Evolutionary conservation across 1,140 invertebrate species (phyloP), one percentile per base, ranked within the genome.

Genomic region (Pollicipes pollicipes): DNA sequence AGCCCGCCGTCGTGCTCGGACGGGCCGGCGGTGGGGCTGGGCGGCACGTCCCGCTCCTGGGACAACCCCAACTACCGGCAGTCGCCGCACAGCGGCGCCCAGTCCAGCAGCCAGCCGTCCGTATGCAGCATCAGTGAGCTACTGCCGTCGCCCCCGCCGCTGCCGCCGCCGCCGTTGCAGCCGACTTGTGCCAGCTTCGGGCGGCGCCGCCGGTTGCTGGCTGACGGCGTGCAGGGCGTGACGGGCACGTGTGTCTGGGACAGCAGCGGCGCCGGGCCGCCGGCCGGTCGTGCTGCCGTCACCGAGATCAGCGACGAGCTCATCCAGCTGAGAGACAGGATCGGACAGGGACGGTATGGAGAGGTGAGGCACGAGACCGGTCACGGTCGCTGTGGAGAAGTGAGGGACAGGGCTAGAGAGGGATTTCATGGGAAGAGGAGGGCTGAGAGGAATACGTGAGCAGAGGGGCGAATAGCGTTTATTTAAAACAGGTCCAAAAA

Each of bases 281-380:
- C 68, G 28, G 58, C 29, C 16, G 26, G 6, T 13, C n/a, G 28
- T 21, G 27, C 71, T 66, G 72, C 73, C n/a, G 78, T 88, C 72
- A 83, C 86, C 72, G 85, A 88, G 78, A 85, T 91, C 78, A 86
- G 88, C 13, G 80, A 87, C 73, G 85, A 89, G 73, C 85, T 86
- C 76, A 82, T 93, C 66, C 83, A 85, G 75, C 86, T 90, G 76
- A 81, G 90, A 71, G 88, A 91, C 77, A 89, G 88, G 74, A 82
- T 92, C 26, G 90, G 90, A 26, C 84, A 86, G 70, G 88, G 89
- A 66, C 84, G 86, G 74, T 91, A 89, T 77, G 89, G 89, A 74
- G 88, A 91, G 79, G 84, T 85, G 73, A 77, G 77, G 73, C 28
- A 73, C 1, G 70, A 13, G 37, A 45, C 10, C 24, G 10, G 10